Evolutionary conservation across 2,888 invertebrate species (phyloP), one percentile per base, ranked within the genome.

Genomic region (Cosmia trapezina): DNA sequence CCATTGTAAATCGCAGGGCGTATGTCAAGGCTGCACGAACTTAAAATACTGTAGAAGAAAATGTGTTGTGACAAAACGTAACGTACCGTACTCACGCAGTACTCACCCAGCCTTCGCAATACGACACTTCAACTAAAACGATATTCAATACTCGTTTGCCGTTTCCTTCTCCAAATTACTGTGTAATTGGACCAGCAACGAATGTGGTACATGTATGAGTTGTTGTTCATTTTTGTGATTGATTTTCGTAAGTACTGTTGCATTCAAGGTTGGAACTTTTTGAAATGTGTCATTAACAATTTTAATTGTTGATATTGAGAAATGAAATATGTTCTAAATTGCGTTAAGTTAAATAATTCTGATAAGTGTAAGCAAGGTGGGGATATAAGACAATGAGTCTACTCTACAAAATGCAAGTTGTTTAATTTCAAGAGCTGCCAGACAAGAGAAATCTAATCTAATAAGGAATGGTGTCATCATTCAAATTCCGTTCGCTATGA

Each of bases 401-500:
- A 19, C 33, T 51, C 11, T 9, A 43, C 47, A 54, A 62, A 63
- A 57, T 45, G 28, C 59, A 51, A 53, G 41, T 65, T 41, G 45
- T 81, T 76, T 64, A 60, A 68, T 51, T 70, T 83, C 81, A 65
- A 69, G 43, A 67, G 64, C 49, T 63, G 51, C 37, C 56, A 71
- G 73, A 73, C 83, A 56, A 66, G 45, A 65, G 57, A 70, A 61
- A 62, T 76, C 47, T 59, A 54, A 66, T 76, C 70, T 81, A 76
- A 62, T 62, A 76, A 1, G 33, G 84, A 87, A 84, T 87, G 87
- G 83, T 87, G 86, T 89, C 87, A 89, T 87, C 88, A 87, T 78
- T 83, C 73, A 76, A 84, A 78, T 85, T 82, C 63, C 67, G 45
- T 54, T 60, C 49, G n/a, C 49, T 47, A 49, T 56, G 59, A 63